Base-by-base conservation (phyloP, 1,140 invertebrate species). In the Lordiphosa clarofinis region DNA sequence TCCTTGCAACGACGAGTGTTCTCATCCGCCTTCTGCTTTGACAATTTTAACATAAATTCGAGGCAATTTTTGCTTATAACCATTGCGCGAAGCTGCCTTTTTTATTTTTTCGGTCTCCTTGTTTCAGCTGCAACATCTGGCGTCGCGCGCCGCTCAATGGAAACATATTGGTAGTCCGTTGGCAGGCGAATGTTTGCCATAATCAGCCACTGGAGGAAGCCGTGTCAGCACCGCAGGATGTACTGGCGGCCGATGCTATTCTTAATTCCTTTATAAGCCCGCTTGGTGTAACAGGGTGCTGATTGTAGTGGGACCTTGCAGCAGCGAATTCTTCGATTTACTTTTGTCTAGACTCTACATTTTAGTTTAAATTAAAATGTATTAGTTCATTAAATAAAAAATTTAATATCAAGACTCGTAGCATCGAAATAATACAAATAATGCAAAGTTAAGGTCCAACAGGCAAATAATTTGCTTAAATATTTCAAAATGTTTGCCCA, bases 1-100 rank as follows among this genome's bases (percentile, higher is more conserved):
- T 21, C 21, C 21, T 21, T 21, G 21, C 21, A 50, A 37, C 40
- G 40, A 24, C 12, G 53, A 40, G 53, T 55, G 43, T 46, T 46
- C 21, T 28, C 43, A 24, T 44, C 21, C 68, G 73, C 66, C 70
- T 57, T 70, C 53, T 75, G 71, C 67, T 58, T 59, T 82, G 67
- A 81, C 76, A 81, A 82, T 75, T 61, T 82, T 62, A 55, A 75
- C 76, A 76, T 62, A 71, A 82, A 72, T 74, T 81, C 68, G 53
- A 7, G 57, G 55, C 76, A 82, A 68, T 72, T 81, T 81, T 72
- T 82, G 59, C 71, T 81, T 75, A 69, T 73, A 73, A 71, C 71
- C 81, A 79, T 76, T 72, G 69, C 69, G 73, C 48, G 56, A 19
- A 53, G 46, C 47, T 53, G 42, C 35, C 19, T 28, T 46, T 31